Base-by-base conservation (phyloP, 1,140 invertebrate genomes). In the Drosophila busckii region DNA sequence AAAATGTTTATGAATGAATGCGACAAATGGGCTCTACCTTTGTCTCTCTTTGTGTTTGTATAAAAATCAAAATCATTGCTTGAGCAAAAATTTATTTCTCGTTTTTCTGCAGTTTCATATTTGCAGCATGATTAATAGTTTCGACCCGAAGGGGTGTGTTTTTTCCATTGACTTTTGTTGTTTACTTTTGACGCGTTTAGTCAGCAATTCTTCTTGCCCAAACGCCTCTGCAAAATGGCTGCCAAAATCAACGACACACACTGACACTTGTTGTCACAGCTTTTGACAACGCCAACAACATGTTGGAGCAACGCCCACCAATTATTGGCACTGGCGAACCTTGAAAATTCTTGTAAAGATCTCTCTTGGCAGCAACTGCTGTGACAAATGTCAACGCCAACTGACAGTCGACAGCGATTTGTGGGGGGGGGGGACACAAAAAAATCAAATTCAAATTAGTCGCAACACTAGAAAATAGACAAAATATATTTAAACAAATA, bases 401-500 rank as follows among this genome's bases (percentile, higher is more conserved):
- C 73, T 73, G 73, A 73, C 73, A 82, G 69, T 38, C 50, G 54
- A 58, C 75, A 70, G 55, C 60, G 34, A 68, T 59, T 64, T 64
- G 48, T 65, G 41, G 46, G 58, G 46, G 26, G 41, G 37, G 48
- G 28, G 23, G 44, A 40, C 28, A 48, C 54, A 35, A 25, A 32
- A 53, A 58, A 38, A 67, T 54, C 65, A 76, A 65, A 63, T 53
- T 55, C 68, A 67, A 71, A 71, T 71, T 73, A 71, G 69, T 67
- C 26, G 55, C 63, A 49, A 56, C 41, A 42, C 62, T 38, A 50
- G 53, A 65, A 52, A 58, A 42, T 63, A 48, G 53, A 67, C 54
- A 56, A 35, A 54, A 61, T 73, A 80, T 82, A 80, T 80, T 80
- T 80, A 80, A 82, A 80, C 75, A 80, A 83, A 82, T 70, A 75